phyloP scores from a whole-genome alignment of 2,113 vertebrate genomes.

The Tringa solitaria region DNA sequence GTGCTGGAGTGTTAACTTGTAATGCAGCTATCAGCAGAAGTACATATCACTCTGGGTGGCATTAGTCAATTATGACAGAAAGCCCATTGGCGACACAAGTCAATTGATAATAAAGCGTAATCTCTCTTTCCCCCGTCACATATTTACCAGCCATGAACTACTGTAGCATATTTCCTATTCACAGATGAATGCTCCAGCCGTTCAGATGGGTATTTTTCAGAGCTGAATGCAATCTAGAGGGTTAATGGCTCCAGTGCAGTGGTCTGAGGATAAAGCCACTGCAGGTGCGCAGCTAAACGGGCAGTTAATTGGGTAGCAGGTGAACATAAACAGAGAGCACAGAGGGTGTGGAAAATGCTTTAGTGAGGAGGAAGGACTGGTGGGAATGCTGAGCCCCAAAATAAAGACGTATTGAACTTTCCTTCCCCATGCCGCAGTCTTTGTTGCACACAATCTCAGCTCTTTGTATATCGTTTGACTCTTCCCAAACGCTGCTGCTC shows the following conservation, averaged over 20 bases:
- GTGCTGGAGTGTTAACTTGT: conserved; percentile 44
- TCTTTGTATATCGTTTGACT: neutral
- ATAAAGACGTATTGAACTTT: conserved; percentile 27
- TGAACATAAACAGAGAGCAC: conserved; percentile 64
- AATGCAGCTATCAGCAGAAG: conserved; percentile 67
- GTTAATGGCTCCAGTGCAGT: conserved; percentile 64
- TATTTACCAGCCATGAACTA: conserved; percentile 59
- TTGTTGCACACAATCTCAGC: neutral
- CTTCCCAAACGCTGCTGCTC: conserved; percentile 12
- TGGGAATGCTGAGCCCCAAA: conserved; percentile 36
- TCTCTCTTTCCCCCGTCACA: conserved; percentile 28
- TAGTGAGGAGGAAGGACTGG: conserved; percentile 19
- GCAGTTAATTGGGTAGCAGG: conserved; percentile 72
- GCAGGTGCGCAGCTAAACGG: conserved; percentile 57
- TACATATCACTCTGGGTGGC: conserved; percentile 63
- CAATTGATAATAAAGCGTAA: conserved; percentile 70
- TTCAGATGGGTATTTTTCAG: conserved; percentile 62
- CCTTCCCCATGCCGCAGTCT: neutral
- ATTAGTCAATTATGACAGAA: conserved; percentile 71
- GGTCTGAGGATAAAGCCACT: conserved; percentile 64
- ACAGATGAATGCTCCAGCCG: conserved; percentile 58
- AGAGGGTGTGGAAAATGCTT: conserved; percentile 53
- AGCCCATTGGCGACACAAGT: conserved; percentile 57
- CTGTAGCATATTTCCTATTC: conserved; percentile 61
- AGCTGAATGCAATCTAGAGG: conserved; percentile 53